Evolutionary conservation across 2,113 vertebrate species (phyloP).

Genomic region (Ceyx cyanopectus): DNA sequence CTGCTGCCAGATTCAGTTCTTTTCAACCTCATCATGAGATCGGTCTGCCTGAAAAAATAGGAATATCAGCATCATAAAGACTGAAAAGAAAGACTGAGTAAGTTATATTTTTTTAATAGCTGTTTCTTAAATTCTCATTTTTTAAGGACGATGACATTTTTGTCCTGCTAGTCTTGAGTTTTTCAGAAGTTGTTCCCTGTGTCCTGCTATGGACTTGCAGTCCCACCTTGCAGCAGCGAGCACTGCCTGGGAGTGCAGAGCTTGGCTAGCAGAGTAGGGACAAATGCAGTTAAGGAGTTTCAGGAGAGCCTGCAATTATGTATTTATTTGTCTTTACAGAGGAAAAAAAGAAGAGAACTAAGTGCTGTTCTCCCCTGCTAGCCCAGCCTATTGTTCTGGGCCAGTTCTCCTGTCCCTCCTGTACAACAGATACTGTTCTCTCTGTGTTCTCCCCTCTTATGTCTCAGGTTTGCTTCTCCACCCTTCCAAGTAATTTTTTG

Average conservation of each 20-base stretch:
- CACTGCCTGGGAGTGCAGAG: fast-evolving
- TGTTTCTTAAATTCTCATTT: background rate
- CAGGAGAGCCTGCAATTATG: background rate
- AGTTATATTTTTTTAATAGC: background rate
- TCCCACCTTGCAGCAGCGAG: background rate
- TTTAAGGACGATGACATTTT: background rate
- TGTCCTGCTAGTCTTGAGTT: background rate
- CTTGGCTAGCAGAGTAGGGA: fast-evolving
- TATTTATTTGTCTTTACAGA: background rate
- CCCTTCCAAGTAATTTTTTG: background rate
- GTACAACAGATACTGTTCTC: background rate
- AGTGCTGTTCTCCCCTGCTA: background rate
- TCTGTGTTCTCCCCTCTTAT: background rate
- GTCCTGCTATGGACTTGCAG: too few relatives aligned
- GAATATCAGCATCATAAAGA: background rate
- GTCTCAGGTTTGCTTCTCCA: background rate
- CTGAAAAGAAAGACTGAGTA: background rate
- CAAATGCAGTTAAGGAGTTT: background rate
- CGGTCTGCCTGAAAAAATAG: background rate
- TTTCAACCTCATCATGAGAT: background rate
- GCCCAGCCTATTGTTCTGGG: background rate
- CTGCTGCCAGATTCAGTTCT: background rate
- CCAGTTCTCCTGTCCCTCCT: fast-evolving
- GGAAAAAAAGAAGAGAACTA: background rate
- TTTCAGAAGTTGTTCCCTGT: background rate